These are phyloP conservation scores for Trichonephila clavipes DNA, from an alignment of 1,140 invertebrate genomes.

Conservation along the genomic window DNA sequence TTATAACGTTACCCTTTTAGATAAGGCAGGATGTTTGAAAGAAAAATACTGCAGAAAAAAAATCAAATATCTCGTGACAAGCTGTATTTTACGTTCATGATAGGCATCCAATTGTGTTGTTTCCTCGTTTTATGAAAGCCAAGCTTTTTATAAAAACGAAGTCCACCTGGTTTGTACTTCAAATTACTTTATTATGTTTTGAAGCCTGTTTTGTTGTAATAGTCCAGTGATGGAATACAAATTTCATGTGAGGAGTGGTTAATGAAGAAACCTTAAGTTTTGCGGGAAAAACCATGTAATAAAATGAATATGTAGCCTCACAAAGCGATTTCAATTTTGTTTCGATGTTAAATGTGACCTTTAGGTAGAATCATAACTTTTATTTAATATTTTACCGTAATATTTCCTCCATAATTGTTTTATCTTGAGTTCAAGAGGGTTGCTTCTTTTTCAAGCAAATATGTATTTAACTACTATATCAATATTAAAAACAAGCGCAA, in stretches of 20 bases:
- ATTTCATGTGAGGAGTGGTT: not conserved
- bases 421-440: no score
- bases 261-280: no score
- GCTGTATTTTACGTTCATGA: not conserved
- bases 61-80: constrained; percentile 9
- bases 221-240: not conserved
- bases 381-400: no score
- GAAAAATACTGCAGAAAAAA: not conserved
- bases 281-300: no score
- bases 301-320: no score
- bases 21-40: constrained; percentile 16
- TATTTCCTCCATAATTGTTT: no score
- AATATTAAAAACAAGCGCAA: no score
- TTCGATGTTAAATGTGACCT: no score
- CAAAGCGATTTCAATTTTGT: no score
- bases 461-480: no score
- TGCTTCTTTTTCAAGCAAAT: no score
- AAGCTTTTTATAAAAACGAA: not conserved
- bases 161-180: not conserved
- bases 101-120: not conserved
- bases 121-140: not conserved
- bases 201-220: not conserved
- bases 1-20: constrained; percentile 44
- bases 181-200: not conserved
- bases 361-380: no score